Evolutionary conservation across 2,888 invertebrate species (phyloP), one percentile per base, ranked within the genome.

Genomic region (Rambutsinella grinnellia): DNA sequence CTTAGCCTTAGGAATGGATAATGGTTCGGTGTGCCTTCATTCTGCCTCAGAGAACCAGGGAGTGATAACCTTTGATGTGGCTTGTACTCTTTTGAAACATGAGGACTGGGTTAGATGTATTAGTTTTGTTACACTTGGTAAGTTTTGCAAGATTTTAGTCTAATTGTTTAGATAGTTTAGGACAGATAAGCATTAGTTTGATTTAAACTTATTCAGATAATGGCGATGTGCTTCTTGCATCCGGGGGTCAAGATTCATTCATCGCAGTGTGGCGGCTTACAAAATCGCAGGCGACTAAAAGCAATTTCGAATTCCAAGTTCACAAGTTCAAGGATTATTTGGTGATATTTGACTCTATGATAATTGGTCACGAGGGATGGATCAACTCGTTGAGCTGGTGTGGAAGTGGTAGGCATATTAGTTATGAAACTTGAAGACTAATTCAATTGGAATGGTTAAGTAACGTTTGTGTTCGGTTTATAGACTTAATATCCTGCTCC

Each of bases 401-500:
- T 69, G n/a, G 69, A 0, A 53, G 49, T 19, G 78, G 79, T 81
- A 46, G 2, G 47, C 6, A 17, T 10, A 8, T 8, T 13, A 8
- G 5, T 36, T 36, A 36, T 36, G 5, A 36, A 36, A 5, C 36
- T n/a, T n/a, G n/a, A n/a, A n/a, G n/a, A n/a, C n/a, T n/a, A n/a
- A n/a, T n/a, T n/a, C n/a, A n/a, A n/a, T n/a, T n/a, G n/a, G n/a
- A n/a, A n/a, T n/a, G 36, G 13, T 13, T 8, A 36, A 36, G 5
- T 8, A 36, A 36, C 36, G 13, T 36, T 51, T 56, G 66, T 53
- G 21, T 76, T 61, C 60, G 76, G 62, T 78, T 36, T 72, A 23
- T 60, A 75, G 86, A 86, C 84, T 84, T 98, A 2, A 88, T 98
- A 0, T 95, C 97, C 0, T 92, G 94, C 0, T 97, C 97, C 0